phyloP scores from a whole-genome alignment of 2,113 vertebrate genomes.

The Acanthisitta chloris region DNA sequence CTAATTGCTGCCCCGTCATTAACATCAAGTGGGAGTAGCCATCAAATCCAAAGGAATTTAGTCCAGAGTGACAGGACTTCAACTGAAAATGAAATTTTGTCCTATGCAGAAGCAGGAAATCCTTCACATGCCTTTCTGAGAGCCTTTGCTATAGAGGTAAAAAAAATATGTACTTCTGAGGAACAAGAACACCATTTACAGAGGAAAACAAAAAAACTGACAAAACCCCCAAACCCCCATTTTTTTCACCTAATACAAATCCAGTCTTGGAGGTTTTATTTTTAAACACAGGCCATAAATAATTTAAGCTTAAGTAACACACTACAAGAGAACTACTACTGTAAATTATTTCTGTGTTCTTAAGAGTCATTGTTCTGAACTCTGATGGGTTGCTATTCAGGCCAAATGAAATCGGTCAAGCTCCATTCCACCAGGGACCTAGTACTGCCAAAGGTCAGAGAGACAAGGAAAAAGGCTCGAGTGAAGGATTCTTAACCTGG shows the following conservation, averaged over 20 bases:
- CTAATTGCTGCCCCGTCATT: background rate
- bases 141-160: background rate
- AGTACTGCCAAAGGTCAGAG: background rate
- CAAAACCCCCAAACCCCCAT: background rate
- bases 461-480: background rate
- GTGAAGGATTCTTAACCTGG: background rate
- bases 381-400: background rate
- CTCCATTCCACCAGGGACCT: background rate
- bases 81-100: background rate
- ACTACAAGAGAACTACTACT: background rate
- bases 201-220: background rate
- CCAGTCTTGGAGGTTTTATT: background rate
- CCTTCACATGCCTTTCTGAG: background rate
- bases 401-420: background rate
- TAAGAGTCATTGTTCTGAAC: background rate
- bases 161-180: background rate
- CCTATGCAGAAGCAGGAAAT: background rate
- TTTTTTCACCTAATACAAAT: background rate
- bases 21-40: background rate
- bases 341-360: background rate
- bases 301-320: slow-evolving; percentile 14
- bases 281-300: slow-evolving; percentile 27
- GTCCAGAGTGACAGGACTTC: background rate
- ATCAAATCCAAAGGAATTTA: background rate
- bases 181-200: background rate